A percentile compares a stretch with the other conserved stretches of the same genome.
Conservation (phyloP, 2,888 invertebrate genomes). For the Formica aserva region DNA sequence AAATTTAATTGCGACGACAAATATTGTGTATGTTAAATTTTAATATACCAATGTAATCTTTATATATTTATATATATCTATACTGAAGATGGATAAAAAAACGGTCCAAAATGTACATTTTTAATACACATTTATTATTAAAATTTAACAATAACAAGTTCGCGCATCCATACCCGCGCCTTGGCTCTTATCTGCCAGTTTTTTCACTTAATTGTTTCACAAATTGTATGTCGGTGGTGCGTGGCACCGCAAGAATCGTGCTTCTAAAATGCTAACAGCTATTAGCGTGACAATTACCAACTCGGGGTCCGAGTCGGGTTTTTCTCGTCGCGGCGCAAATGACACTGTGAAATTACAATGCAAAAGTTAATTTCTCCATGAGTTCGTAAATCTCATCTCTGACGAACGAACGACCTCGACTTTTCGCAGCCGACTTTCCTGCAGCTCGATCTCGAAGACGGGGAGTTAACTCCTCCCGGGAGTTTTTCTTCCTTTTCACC, state of each 20-base stretch:
- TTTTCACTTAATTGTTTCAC: too few species aligned
- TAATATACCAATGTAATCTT: too few species aligned
- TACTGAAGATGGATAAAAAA: too few species aligned
- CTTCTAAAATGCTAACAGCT: conserved; percentile 50
- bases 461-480: background rate
- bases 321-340: conserved; percentile 1
- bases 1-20: too few species aligned
- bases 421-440: conserved; percentile 37
- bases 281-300: conserved; percentile 65
- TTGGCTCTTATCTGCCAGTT: too few species aligned
- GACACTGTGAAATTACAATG: background rate
- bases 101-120: too few species aligned
- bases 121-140: too few species aligned
- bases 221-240: too few species aligned
- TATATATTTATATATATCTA: too few species aligned
- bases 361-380: conserved; percentile 45
- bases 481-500: background rate
- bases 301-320: background rate
- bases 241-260: conserved; percentile 1
- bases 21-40: too few species aligned
- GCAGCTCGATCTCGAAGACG: background rate
- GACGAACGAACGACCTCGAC: conserved; percentile 45
- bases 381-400: conserved; percentile 14
- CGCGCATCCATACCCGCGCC: too few species aligned
- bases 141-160: too few species aligned